Base-by-base conservation (phyloP, 2,113 vertebrate species). In the Loxodonta africana region DNA sequence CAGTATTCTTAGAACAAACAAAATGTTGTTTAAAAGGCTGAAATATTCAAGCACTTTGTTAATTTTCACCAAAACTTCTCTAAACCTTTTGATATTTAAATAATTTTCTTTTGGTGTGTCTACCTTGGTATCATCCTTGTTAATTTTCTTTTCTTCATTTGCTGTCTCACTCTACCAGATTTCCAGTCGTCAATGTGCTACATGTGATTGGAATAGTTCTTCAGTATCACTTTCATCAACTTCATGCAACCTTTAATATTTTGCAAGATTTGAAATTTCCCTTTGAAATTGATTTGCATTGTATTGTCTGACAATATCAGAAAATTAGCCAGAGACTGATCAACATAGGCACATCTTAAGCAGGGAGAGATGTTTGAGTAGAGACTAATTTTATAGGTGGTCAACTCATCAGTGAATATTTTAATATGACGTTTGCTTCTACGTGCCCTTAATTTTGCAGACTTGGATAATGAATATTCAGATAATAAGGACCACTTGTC, bases 261-360 rank as follows among this genome's bases (percentile, higher is more conserved):
- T 96, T 81, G 5, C 14, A 93, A 92, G 48, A 81, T 92, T 92
- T 90, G 17, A 37, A 62, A 28, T 83, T 81, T 90, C 73, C 88
- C 26, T 88, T 82, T 86, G 69, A 91, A 51, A 71, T 6, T 67
- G 17, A 8, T 86, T 90, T 90, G 6, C 44, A 10, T 88, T 85
- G 1, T 88, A n/a, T 46, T 91, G 12, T 80, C 26, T 71, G 91
- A 89, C 53, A 90, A 41, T 86, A 74, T 67, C 25, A 65, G 60
- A 93, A 95, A 74, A 62, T 93, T 25, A 80, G 1, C 1, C 23
- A 67, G 67, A 86, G 30, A 80, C 25, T 80, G 83, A 71, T 46
- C 53, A 63, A 57, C 23, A 74, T 26, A 83, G 65, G 4, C 7
- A 88, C 60, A 57, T 77, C 48, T 20, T 48, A 94, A 88, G 10